Percentiles rank a stretch among this genome's conserved stretches.
phyloP scores from a whole-genome alignment of 2,888 invertebrate species.

The Pollenia angustigena region DNA sequence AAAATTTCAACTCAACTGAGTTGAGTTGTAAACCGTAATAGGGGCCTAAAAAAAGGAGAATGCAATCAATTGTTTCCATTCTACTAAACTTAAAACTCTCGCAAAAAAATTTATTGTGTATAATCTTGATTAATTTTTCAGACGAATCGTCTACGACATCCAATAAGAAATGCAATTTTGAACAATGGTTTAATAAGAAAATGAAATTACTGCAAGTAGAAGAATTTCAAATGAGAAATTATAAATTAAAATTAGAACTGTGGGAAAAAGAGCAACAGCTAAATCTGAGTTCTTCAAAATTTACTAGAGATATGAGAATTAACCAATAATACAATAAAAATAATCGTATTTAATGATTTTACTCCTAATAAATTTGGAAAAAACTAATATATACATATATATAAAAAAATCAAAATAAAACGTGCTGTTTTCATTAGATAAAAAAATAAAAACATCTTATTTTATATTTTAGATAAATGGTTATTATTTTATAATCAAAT shows the following conservation, averaged over 20 bases:
- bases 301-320: slow-evolving; percentile 7
- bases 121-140: not conserved
- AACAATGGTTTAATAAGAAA: slow-evolving; percentile 12
- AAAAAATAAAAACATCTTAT: slow-evolving; percentile 69
- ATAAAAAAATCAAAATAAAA: slow-evolving; percentile 15
- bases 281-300: slow-evolving; percentile 5
- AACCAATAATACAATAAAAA: not conserved
- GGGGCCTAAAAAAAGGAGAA: too few relatives aligned
- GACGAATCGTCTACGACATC: not conserved
- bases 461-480: slow-evolving; percentile 71
- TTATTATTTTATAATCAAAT: slow-evolving; percentile 74
- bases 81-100: too few relatives aligned
- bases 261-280: slow-evolving; percentile 20
- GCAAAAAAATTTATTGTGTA: too few relatives aligned
- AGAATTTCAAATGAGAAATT: slow-evolving; percentile 34
- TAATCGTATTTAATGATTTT: too few relatives aligned
- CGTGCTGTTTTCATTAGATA: slow-evolving; percentile 39
- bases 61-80: too few relatives aligned
- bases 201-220: slow-evolving; percentile 10
- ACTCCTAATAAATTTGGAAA: too few relatives aligned
- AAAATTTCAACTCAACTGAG: too few relatives aligned
- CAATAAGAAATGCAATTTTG: slow-evolving; percentile 10
- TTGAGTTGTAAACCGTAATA: too few relatives aligned
- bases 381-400: too few relatives aligned
- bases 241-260: slow-evolving; percentile 32